phyloP scores from a whole-genome alignment of 2,888 invertebrate genomes.

The Ischnus inquisitorius region DNA sequence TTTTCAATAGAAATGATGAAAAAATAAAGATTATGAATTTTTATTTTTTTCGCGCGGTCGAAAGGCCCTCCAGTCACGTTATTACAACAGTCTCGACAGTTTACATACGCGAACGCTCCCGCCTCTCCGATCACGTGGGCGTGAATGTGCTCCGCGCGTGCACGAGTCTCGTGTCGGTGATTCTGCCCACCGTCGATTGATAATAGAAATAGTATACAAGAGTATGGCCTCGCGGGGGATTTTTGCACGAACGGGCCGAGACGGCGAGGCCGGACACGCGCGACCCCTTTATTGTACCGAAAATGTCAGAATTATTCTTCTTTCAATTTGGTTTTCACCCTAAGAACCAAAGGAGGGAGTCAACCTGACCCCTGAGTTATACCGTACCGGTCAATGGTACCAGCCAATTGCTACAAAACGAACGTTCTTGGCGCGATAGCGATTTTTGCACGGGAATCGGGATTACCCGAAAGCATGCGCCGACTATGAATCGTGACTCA shows the following conservation, averaged over 20 bases:
- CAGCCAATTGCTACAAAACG: too few relatives aligned
- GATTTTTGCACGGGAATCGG: slow-evolving; percentile 56
- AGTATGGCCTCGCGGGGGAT: background rate
- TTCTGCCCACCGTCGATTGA: background rate
- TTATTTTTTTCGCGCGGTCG: background rate
- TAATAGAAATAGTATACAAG: slow-evolving; percentile 3
- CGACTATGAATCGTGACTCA: slow-evolving; percentile 70
- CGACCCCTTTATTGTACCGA: background rate
- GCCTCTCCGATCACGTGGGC: slow-evolving; percentile 1
- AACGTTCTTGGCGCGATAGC: slow-evolving; percentile 46
- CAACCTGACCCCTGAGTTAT: too few relatives aligned
- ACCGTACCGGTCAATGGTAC: too few relatives aligned
- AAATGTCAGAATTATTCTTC: background rate
- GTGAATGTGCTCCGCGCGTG: slow-evolving; percentile 10
- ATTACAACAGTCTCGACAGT: slow-evolving; percentile 1
- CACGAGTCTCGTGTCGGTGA: slow-evolving; percentile 7
- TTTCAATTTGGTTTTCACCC: too few relatives aligned
- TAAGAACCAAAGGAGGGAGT: too few relatives aligned
- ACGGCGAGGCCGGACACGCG: background rate
- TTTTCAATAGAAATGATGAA: too few relatives aligned
- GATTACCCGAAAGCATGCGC: slow-evolving; percentile 35
- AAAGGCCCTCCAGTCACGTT: slow-evolving; percentile 13
- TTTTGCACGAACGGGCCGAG: background rate
- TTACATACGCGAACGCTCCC: background rate
- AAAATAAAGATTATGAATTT: background rate